phyloP scores from a whole-genome alignment of 2,797 vertebrate species.

The Chaenodraco wilsoni region DNA sequence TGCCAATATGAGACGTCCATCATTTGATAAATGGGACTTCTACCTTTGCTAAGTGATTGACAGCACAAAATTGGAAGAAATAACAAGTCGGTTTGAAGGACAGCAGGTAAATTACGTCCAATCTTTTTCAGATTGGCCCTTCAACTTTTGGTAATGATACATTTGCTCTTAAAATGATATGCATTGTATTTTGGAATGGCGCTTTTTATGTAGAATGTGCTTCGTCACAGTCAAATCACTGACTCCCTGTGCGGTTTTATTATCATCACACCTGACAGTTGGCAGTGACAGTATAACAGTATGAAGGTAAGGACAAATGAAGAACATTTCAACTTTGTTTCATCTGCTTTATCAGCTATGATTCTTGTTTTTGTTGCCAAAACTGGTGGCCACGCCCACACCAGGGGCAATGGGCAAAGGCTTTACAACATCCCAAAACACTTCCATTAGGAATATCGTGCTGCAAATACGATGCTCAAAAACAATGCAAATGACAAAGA shows the following conservation, averaged over 20 bases:
- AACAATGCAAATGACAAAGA: too few relatives aligned
- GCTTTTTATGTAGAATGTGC: slow-evolving; percentile 24
- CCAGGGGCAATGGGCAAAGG: too few relatives aligned
- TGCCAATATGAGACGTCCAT: slow-evolving; percentile 54
- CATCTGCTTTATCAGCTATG: background rate
- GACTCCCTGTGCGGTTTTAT: slow-evolving; percentile 17
- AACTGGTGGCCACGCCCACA: too few relatives aligned
- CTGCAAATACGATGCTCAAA: too few relatives aligned
- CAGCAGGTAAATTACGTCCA: slow-evolving; percentile 53
- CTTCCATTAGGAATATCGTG: too few relatives aligned
- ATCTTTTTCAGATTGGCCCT: slow-evolving; percentile 18
- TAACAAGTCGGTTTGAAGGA: slow-evolving; percentile 62
- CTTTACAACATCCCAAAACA: too few relatives aligned
- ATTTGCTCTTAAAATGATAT: slow-evolving; percentile 34
- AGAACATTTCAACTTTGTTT: slow-evolving; percentile 3
- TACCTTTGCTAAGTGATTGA: slow-evolving; percentile 59
- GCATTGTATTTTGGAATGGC: slow-evolving; percentile 18
- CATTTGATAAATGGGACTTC: slow-evolving; percentile 56
- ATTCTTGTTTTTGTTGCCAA: background rate
- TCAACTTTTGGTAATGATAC: slow-evolving; percentile 36
- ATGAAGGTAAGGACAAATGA: background rate
- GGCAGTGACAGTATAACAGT: background rate
- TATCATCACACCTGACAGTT: slow-evolving; percentile 38
- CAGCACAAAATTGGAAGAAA: slow-evolving; percentile 66
- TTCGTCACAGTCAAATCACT: slow-evolving; percentile 9